Base-by-base conservation (phyloP, 1,140 invertebrate genomes). In the Hetaerina americana region DNA sequence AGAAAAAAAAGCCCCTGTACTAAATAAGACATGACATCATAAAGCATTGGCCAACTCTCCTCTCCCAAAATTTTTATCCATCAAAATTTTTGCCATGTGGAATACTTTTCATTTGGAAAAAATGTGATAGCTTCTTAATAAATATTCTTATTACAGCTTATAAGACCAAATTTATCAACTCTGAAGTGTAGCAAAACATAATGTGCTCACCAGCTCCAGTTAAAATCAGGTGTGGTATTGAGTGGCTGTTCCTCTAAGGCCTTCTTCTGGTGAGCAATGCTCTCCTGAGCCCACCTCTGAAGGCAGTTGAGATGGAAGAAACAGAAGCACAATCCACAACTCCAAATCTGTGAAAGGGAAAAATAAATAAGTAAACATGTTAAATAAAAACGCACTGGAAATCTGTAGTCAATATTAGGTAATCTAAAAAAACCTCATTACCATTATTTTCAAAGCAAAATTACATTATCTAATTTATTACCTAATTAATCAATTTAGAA, bases 281-380 rank as follows among this genome's bases (percentile, higher is more conserved):
- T 93, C 78, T 97, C 95, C 75, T 90, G 92, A 0, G 92, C 90
- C 96, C 96, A 98, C 77, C 92, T 90, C 80, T 95, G 91, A 73
- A 96, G 93, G 77, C 96, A 98, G 26, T 85, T 84, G 8, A 98
- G 82, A 82, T 98, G 96, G 77, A 97, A 90, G 78, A 91, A 90
- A 26, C 88, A 88, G 78, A 83, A 92, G 78, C 94, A 96, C 57
- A 86, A 86, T 0, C 78, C 78, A 80, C 94, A 97, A 70, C 85
- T 93, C 94, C 94, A 96, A 70, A 95, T 92, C 90, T 92, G 73
- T 22, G 78, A 79, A 72, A 77, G 74, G 73, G 12, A 72, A 69
- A 73, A 31, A 74, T 25, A 71, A 71, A 66, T 31, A 71, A 73
- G 70, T 49, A 15, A 28, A 74, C 22, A 70, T 1, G n/a, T n/a